Conservation (phyloP, 2,113 vertebrate genomes). For the Mus spicilegus region DNA sequence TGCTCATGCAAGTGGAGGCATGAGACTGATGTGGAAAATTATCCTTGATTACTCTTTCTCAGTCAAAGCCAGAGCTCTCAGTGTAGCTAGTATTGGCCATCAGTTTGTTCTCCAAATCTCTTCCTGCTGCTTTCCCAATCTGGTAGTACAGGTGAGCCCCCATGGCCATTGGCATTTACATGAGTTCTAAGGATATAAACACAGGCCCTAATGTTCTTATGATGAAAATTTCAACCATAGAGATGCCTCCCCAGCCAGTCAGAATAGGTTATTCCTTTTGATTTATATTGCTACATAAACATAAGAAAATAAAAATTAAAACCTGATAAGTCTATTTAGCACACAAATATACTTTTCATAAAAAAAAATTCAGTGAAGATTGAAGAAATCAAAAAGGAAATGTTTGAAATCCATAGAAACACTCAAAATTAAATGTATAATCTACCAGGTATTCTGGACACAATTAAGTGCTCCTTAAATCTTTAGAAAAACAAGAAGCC, state of each 20-base stretch:
- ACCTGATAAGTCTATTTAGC: not conserved
- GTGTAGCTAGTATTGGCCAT: not conserved
- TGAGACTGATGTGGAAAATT: not conserved
- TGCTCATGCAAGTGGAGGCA: not conserved
- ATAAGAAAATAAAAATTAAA: not conserved
- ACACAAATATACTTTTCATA: not conserved
- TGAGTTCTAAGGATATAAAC: too few species aligned
- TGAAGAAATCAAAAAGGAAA: not conserved
- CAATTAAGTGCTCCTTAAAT: not conserved
- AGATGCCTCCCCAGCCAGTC: too few species aligned
- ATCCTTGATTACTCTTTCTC: not conserved
- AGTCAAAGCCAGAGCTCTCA: not conserved
- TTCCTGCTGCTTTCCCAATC: not conserved
- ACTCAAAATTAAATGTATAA: not conserved
- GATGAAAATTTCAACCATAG: not conserved
- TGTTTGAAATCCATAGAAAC: not conserved
- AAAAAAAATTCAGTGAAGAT: not conserved
- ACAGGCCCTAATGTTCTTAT: not conserved
- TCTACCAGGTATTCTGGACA: not conserved
- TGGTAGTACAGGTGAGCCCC: not conserved
- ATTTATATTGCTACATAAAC: too few species aligned
- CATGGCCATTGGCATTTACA: not conserved
- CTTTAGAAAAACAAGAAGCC: not conserved
- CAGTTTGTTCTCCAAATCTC: too few species aligned
- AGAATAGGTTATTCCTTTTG: not conserved